Evolutionary conservation across 2,113 vertebrate genomes (phyloP).

Genomic region (Sinocyclocheilus maitianheensis): DNA sequence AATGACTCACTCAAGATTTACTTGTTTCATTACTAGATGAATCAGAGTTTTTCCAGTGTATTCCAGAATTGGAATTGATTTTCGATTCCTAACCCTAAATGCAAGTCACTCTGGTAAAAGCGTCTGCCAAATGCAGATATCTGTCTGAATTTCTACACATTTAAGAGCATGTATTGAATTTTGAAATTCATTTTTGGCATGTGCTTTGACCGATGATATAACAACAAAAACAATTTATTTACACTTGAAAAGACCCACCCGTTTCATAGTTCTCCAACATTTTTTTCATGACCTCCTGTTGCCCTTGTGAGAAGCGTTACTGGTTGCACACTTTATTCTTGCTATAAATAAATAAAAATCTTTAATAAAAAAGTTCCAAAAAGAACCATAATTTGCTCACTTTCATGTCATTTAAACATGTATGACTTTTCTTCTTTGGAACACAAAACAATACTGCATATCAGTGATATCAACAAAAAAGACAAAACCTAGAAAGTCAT

Average conservation of each 20-base stretch:
- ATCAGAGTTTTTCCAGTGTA: too few relatives aligned
- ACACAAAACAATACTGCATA: not conserved
- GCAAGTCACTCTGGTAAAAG: too few relatives aligned
- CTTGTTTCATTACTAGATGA: too few relatives aligned
- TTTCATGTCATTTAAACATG: not conserved
- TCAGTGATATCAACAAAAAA: not conserved
- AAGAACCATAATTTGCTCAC: not conserved
- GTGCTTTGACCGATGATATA: too few relatives aligned
- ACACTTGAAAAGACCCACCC: not conserved
- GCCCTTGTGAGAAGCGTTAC: not conserved
- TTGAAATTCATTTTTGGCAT: too few relatives aligned
- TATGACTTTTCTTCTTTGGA: not conserved
- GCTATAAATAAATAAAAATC: not conserved
- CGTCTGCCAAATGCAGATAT: too few relatives aligned
- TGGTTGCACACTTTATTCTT: not conserved
- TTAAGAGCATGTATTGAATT: too few relatives aligned
- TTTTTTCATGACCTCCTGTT: not conserved
- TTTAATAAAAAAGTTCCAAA: not conserved
- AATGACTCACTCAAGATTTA: too few relatives aligned
- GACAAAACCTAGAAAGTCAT: not conserved
- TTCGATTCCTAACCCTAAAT: too few relatives aligned
- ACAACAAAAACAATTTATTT: not conserved
- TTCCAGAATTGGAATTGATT: too few relatives aligned
- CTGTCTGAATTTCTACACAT: too few relatives aligned
- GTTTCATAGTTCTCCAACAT: not conserved